A percentile compares a stretch with the other conserved stretches of the same genome.
phyloP scores from a whole-genome alignment of 2,797 vertebrate genomes.

The Triplophysa bombifrons region DNA sequence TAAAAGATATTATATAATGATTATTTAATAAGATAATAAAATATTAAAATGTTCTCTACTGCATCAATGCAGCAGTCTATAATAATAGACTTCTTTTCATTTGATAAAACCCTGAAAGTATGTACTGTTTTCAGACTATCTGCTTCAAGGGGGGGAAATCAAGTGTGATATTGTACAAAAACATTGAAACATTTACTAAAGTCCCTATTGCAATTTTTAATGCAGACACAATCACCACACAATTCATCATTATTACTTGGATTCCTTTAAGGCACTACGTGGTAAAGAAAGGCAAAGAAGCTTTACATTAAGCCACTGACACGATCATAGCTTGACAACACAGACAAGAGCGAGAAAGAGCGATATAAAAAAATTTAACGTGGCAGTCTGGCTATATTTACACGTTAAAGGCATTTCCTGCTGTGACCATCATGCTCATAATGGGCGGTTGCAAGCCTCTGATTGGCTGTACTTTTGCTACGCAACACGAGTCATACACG shows the following conservation, averaged over 20 bases:
- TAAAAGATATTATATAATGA: too few relatives aligned
- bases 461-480: constrained; percentile 20
- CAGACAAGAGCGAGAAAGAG: constrained; percentile 5
- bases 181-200: constrained; percentile 21
- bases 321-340: constrained; percentile 19
- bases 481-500: not conserved
- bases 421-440: constrained; percentile 37
- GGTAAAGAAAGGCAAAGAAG: constrained; percentile 59
- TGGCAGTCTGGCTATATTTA: constrained; percentile 34
- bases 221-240: constrained; percentile 51
- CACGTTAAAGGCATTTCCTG: constrained; percentile 47
- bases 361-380: constrained; percentile 7
- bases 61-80: too few relatives aligned
- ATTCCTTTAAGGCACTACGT: constrained; percentile 71
- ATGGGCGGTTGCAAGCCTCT: constrained; percentile 22
- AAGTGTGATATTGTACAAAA: constrained; percentile 37
- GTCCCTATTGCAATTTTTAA: constrained; percentile 53
- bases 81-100: too few relatives aligned
- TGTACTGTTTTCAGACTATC: too few relatives aligned
- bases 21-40: too few relatives aligned
- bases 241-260: constrained; percentile 44
- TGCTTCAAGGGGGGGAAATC: too few relatives aligned
- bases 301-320: constrained; percentile 40
- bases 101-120: too few relatives aligned
- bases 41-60: too few relatives aligned